Conservation (phyloP, 2,113 vertebrate genomes). For the Takifugu flavidus region DNA sequence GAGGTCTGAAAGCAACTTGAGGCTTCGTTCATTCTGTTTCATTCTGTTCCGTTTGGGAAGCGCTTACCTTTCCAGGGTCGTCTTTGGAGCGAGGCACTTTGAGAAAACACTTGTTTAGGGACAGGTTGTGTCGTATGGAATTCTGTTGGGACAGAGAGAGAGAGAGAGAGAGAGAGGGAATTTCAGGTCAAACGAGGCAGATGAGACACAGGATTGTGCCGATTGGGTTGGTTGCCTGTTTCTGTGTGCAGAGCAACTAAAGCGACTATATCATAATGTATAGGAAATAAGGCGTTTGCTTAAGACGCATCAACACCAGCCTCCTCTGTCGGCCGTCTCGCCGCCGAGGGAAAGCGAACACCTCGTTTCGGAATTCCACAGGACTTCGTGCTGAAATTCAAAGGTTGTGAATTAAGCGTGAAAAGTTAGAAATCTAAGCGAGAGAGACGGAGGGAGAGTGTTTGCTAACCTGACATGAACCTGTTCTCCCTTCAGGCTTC, state of each 20-base stretch:
- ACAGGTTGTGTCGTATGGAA: slow-evolving; percentile 79
- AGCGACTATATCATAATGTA: too few species aligned
- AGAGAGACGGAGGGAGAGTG: slow-evolving; percentile 18
- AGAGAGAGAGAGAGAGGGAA: slow-evolving; percentile 5
- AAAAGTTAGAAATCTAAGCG: neutral
- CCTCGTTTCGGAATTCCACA: neutral
- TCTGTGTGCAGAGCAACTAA: too few species aligned
- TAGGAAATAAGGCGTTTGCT: too few species aligned
- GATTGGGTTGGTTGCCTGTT: too few species aligned
- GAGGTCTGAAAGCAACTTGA: slow-evolving; percentile 16
- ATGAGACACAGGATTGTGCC: too few species aligned
- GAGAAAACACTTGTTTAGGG: slow-evolving; percentile 81
- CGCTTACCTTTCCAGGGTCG: slow-evolving; percentile 81
- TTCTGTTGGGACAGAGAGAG: slow-evolving; percentile 59
- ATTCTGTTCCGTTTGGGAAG: slow-evolving; percentile 32
- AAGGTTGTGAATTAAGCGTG: neutral
- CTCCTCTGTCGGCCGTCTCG: too few species aligned
- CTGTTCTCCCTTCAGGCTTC: slow-evolving; percentile 66
- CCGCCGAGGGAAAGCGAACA: neutral
- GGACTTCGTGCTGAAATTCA: too few species aligned
- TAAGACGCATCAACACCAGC: too few species aligned
- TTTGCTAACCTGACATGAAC: slow-evolving; percentile 68
- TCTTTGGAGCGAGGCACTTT: slow-evolving; percentile 82
- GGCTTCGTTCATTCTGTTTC: neutral
- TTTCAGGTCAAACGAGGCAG: neutral